These are phyloP conservation scores for Coracopsis vasa DNA, from an alignment of 2,113 vertebrate species.

Conservation along the genomic window DNA sequence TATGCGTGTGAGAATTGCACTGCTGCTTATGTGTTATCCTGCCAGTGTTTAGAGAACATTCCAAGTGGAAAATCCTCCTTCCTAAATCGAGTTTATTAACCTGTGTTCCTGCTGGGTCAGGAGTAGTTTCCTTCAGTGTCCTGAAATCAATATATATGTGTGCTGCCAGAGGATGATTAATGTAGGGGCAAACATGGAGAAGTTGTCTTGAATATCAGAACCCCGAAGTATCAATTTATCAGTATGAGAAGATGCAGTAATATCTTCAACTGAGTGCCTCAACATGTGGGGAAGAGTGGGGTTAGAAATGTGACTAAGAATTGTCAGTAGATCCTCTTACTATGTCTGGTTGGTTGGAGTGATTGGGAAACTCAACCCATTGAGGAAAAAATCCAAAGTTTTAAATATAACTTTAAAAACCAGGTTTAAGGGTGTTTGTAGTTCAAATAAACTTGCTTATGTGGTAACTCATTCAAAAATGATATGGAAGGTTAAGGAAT, in stretches of 20 bases:
- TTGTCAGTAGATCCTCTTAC: background rate
- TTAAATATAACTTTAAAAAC: background rate
- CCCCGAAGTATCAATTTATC: background rate
- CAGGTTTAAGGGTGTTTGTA: background rate
- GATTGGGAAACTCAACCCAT: background rate
- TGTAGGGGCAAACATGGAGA: background rate
- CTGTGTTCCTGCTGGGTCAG: background rate
- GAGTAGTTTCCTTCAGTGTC: background rate
- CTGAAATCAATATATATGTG: background rate
- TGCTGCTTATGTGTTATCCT: background rate
- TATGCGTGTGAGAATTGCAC: accelerated
- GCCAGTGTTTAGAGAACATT: background rate
- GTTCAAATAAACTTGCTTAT: background rate
- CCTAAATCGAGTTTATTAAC: conserved; percentile 19
- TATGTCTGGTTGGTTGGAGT: background rate
- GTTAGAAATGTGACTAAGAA: background rate
- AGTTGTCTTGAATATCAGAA: background rate
- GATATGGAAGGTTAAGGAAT: background rate
- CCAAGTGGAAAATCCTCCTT: background rate
- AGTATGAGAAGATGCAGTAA: background rate
- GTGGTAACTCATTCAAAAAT: background rate
- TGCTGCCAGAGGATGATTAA: background rate
- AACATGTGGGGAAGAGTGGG: background rate
- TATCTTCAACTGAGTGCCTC: background rate
- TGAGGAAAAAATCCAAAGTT: background rate